These are phyloP conservation scores for Cacoxenus indagator DNA, from an alignment of 2,888 invertebrate species.

Conservation along the genomic window DNA sequence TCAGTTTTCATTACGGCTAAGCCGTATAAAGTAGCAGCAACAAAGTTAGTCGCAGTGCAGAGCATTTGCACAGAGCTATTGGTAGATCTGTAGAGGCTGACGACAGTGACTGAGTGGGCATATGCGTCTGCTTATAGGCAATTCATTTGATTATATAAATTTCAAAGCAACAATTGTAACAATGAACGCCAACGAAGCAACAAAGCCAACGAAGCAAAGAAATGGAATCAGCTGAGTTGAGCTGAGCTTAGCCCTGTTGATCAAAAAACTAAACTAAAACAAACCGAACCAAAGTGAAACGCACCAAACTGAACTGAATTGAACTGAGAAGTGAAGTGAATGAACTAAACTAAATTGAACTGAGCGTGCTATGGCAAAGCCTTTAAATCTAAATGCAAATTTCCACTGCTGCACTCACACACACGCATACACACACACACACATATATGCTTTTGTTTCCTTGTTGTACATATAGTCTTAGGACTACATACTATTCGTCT, in stretches of 20 bases:
- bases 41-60: too few relatives aligned
- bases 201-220: neutral
- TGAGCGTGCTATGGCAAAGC: neutral
- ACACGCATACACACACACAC: neutral
- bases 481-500: neutral
- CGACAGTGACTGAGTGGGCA: neutral
- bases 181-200: neutral
- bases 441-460: neutral
- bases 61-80: neutral
- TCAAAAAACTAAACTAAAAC: too few relatives aligned
- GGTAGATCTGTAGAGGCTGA: neutral
- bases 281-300: too few relatives aligned
- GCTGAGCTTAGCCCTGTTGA: neutral
- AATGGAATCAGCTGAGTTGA: neutral
- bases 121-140: neutral
- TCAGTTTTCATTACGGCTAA: neutral
- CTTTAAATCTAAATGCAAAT: neutral
- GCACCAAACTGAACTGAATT: neutral
- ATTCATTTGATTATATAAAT: neutral
- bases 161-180: neutral
- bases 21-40: too few relatives aligned
- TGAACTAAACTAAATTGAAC: neutral
- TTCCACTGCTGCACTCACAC: conserved; percentile 1
- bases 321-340: neutral
- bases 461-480: too few relatives aligned